These are phyloP conservation scores for Hucho hucho DNA, from an alignment of 2,113 vertebrate species.

Conservation along the genomic window DNA sequence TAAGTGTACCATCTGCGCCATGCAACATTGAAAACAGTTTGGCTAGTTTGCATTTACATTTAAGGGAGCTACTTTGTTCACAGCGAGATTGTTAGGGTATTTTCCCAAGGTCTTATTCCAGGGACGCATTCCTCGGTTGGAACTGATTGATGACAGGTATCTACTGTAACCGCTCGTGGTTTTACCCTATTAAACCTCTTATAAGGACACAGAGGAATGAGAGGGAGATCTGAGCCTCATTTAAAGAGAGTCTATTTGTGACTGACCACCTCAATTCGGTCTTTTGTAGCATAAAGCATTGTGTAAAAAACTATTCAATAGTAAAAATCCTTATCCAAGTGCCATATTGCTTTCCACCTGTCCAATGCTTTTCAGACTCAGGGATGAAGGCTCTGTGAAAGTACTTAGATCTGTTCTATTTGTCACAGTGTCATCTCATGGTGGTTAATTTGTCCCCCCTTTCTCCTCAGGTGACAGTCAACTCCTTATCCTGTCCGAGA, in stretches of 20 bases:
- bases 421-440: background rate
- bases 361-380: background rate
- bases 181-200: background rate
- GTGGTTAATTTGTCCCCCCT: background rate
- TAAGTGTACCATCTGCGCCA: slow-evolving; percentile 44
- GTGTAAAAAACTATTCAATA: too few relatives aligned
- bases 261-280: background rate
- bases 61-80: background rate
- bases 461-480: slow-evolving; percentile 76
- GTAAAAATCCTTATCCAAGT: too few relatives aligned
- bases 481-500: slow-evolving; percentile 80
- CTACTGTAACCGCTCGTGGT: background rate
- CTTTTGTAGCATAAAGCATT: background rate
- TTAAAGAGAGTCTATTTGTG: background rate
- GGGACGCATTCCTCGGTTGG: background rate
- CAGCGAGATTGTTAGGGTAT: background rate
- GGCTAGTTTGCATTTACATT: background rate
- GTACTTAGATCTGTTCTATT: background rate
- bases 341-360: too few relatives aligned
- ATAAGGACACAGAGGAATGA: background rate
- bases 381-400: too few relatives aligned
- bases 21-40: background rate
- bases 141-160: background rate
- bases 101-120: background rate
- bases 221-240: background rate